Conservation (phyloP, 2,113 vertebrate species). For the Danionella cerebrum region DNA sequence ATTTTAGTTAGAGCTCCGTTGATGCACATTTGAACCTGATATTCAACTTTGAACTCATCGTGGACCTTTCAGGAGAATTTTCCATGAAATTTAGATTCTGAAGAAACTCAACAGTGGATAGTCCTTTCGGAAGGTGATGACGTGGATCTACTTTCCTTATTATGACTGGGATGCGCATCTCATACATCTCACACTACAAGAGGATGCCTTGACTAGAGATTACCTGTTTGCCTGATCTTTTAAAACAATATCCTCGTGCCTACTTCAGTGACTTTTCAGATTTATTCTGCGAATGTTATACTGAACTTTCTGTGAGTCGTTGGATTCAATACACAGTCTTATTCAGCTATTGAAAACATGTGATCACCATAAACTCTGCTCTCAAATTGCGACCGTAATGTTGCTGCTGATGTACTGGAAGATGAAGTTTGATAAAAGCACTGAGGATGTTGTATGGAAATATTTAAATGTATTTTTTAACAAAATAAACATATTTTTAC, state of each 20-base stretch:
- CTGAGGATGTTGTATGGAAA: background rate
- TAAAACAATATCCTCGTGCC: slow-evolving; percentile 1
- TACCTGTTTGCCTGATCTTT: background rate
- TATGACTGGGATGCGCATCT: background rate
- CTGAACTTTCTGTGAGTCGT: background rate
- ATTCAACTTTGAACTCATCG: background rate
- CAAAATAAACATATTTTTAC: slow-evolving; percentile 39
- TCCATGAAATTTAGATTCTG: too few relatives aligned
- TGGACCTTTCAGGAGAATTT: too few relatives aligned
- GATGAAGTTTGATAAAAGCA: slow-evolving; percentile 25
- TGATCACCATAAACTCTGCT: background rate
- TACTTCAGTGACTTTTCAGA: background rate
- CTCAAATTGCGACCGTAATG: background rate
- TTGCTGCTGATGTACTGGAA: slow-evolving; percentile 4
- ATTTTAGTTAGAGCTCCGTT: background rate
- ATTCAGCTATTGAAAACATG: background rate
- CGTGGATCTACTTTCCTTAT: background rate
- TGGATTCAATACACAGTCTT: background rate
- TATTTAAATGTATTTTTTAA: slow-evolving; percentile 33
- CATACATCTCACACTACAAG: background rate
- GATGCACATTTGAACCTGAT: background rate
- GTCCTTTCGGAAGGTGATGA: background rate
- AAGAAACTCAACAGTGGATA: too few relatives aligned
- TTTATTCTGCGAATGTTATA: background rate
- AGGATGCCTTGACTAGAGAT: slow-evolving; percentile 4